Conservation (phyloP, 2,797 vertebrate species). For the Echeneis naucrates region DNA sequence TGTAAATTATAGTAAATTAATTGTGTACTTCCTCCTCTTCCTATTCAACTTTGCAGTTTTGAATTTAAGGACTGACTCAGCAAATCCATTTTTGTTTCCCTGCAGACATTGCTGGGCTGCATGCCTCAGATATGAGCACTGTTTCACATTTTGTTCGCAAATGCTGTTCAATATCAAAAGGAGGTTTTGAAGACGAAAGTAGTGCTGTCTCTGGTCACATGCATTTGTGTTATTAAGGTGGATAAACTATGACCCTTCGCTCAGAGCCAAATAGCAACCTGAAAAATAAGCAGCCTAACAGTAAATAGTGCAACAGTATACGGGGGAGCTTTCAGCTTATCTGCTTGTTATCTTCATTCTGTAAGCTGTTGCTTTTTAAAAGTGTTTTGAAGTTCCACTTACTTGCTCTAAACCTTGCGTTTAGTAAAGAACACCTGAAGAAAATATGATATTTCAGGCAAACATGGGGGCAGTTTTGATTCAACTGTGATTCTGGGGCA, state of each 20-base stretch:
- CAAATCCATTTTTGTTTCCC: conserved; percentile 8
- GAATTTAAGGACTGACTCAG: not conserved
- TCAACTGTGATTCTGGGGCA: conserved; percentile 48
- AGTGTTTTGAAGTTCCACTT: conserved; percentile 16
- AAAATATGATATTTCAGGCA: conserved; percentile 25
- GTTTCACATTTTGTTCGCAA: conserved; percentile 12
- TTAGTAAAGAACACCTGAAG: conserved; percentile 47
- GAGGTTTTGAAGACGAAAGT: conserved; percentile 17
- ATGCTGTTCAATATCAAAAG: conserved; percentile 3
- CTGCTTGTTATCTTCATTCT: conserved; percentile 8
- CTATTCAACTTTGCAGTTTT: not conserved
- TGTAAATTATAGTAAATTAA: not conserved
- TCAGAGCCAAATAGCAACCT: conserved; percentile 22
- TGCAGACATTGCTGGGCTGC: not conserved
- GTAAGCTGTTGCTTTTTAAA: conserved; percentile 27
- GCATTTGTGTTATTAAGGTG: conserved; percentile 12
- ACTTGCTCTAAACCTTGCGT: not conserved
- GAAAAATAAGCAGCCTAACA: conserved; percentile 18
- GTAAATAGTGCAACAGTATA: conserved; percentile 2
- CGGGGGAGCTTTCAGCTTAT: conserved; percentile 5
- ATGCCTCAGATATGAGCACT: conserved; percentile 5
- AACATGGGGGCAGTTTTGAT: conserved; percentile 46
- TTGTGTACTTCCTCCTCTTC: not conserved
- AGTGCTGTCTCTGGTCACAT: conserved; percentile 1
- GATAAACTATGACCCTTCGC: conserved; percentile 7